A percentile compares a stretch with the other conserved stretches of the same genome.
These are phyloP conservation scores for Xestia sexstrigata DNA, from an alignment of 2,888 invertebrate species.

Conservation along the genomic window DNA sequence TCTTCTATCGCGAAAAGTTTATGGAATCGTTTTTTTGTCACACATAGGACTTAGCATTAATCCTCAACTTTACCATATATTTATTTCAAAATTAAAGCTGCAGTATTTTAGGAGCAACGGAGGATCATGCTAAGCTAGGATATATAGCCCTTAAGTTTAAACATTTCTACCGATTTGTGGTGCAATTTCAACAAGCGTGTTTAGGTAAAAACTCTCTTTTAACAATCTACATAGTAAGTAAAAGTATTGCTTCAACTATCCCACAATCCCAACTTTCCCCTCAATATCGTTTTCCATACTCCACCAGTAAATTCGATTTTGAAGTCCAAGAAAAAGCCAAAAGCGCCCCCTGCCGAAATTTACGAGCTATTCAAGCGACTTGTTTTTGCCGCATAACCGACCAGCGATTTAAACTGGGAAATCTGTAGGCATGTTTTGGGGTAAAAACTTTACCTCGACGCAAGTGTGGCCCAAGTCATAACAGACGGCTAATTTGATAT, in stretches of 20 bases:
- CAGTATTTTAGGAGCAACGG: no score
- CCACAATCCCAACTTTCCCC: conserved; percentile 45
- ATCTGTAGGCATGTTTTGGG: conserved; percentile 79
- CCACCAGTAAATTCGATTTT: conserved; percentile 80
- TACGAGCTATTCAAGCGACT: conserved; percentile 80
- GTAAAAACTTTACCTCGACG: conserved; percentile 74
- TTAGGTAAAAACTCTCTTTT: neutral
- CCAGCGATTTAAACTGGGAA: conserved; percentile 78
- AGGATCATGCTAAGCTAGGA: no score
- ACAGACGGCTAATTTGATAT: neutral
- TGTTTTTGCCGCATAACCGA: conserved; percentile 82
- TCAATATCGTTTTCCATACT: conserved; percentile 65
- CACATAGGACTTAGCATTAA: no score
- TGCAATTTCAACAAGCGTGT: neutral
- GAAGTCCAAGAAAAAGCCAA: conserved; percentile 79
- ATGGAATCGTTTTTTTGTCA: no score
- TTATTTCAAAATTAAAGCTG: no score
- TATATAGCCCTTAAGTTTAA: no score
- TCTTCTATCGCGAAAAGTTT: no score
- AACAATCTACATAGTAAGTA: neutral
- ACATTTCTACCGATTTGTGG: no score
- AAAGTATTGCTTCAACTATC: conserved; percentile 36
- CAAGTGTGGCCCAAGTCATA: conserved; percentile 23
- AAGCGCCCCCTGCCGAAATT: conserved; percentile 80
- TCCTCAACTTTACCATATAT: no score